These are phyloP conservation scores for Eriosoma lanigerum DNA, from an alignment of 1,140 invertebrate species.

Conservation along the genomic window DNA sequence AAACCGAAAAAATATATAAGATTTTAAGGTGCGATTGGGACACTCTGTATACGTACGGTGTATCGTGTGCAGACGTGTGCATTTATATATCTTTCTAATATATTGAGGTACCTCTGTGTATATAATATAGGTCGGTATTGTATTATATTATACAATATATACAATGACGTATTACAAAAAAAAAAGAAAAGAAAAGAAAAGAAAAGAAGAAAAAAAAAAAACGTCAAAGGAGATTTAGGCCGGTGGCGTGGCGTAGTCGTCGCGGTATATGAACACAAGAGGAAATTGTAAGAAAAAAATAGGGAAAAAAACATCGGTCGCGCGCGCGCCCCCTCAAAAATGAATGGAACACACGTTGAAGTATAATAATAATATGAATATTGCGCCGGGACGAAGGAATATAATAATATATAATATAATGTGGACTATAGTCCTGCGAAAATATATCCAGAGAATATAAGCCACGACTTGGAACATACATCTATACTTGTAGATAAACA, in stretches of 20 bases:
- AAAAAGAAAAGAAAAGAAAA: neutral
- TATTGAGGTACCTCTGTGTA: too few species aligned
- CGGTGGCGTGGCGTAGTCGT: neutral
- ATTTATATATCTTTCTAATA: neutral
- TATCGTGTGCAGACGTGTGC: neutral
- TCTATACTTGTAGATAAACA: too few species aligned
- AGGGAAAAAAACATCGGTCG: neutral
- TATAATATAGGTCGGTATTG: too few species aligned
- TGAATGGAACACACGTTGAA: neutral
- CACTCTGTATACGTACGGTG: too few species aligned
- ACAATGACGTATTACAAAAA: conserved; percentile 15
- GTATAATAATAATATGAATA: too few species aligned
- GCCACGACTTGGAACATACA: too few species aligned
- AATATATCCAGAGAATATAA: too few species aligned
- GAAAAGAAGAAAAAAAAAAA: neutral
- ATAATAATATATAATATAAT: too few species aligned
- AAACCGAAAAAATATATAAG: too few species aligned
- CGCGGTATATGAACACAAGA: neutral
- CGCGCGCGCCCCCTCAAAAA: neutral
- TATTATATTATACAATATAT: neutral
- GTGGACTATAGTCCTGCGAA: too few species aligned
- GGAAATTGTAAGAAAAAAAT: neutral
- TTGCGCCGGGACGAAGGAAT: neutral
- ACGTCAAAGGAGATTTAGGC: conserved; percentile 8
- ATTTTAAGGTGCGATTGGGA: too few species aligned